Evolutionary conservation across 2,797 vertebrate genomes (phyloP).

Genomic region (Pachyuromys duprasi): DNA sequence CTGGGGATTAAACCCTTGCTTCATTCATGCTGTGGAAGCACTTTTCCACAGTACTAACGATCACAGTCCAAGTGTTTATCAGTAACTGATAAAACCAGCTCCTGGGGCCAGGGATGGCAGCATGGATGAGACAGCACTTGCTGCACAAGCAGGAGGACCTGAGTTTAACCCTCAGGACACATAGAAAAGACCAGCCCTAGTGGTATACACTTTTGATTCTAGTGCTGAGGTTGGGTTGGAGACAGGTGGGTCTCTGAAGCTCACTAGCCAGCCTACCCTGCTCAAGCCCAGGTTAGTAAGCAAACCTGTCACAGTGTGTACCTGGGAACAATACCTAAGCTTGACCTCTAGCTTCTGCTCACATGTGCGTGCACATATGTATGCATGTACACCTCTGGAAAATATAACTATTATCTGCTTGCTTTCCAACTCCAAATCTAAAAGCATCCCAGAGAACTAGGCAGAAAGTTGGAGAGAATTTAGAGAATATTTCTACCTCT

Average conservation of each 20-base stretch:
- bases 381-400: background rate
- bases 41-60: background rate
- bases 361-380: accelerated
- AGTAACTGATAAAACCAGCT: background rate
- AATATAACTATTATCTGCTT: background rate
- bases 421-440: background rate
- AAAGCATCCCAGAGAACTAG: background rate
- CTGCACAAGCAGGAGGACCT: no score
- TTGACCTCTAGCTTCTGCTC: background rate
- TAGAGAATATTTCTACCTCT: background rate
- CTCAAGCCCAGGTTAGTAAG: background rate
- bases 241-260: background rate
- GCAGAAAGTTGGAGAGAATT: background rate
- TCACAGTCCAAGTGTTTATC: background rate
- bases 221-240: background rate
- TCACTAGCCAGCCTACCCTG: background rate
- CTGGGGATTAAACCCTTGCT: background rate
- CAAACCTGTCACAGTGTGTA: background rate
- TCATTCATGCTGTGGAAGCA: background rate
- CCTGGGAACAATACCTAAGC: background rate
- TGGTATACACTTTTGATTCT: background rate
- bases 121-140: background rate
- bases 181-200: background rate
- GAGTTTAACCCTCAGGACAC: no score
- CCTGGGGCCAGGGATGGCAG: background rate